Evolutionary conservation across 1,140 invertebrate species (phyloP), one percentile per base, ranked within the genome.

Genomic region (Triops cancriformis): DNA sequence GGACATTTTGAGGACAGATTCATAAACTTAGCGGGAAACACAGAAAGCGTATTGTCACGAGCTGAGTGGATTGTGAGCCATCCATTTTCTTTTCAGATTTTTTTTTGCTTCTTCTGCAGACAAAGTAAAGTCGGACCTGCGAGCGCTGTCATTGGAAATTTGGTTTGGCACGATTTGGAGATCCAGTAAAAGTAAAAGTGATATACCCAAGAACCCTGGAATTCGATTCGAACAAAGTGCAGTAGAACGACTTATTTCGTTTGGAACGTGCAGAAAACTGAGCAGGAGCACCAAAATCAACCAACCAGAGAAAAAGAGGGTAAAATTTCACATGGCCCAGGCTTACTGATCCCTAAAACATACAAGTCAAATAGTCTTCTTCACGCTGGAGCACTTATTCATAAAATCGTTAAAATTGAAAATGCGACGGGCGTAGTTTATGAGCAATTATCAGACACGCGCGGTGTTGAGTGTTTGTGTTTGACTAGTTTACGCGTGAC

Each of bases 151-250:
- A 5, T 18, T 5, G 23, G 14, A 23, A 23, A 23, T 18, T 18
- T 18, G 3, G 10, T 64, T 64, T 64, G 51, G 51, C 51, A 64
- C 51, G 51, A 18, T 64, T 64, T 64, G 51, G 51, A 64, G 51
- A 64, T 64, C 51, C 10, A 64, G 23, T 64, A 64, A 64, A 18
- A 23, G 31, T 37, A 37, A 64, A 23, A 64, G 4, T 64, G 51
- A 64, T 64, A 64, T 64, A 64, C 51, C 18, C n/a, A 64, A 64
- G 51, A 64, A 64, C 51, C 51, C 51, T 64, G 51, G 51, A 64
- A 64, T 64, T 64, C 51, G 51, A 64, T 18, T 23, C 14, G 51
- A 64, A 64, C 51, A 64, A 64, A 23, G 51, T 64, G 51, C 51
- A 64, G 51, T 64, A 64, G 6, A 64, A 64, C 14, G 51, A 64